phyloP scores from a whole-genome alignment of 2,113 vertebrate species.

The Arenaria interpres region DNA sequence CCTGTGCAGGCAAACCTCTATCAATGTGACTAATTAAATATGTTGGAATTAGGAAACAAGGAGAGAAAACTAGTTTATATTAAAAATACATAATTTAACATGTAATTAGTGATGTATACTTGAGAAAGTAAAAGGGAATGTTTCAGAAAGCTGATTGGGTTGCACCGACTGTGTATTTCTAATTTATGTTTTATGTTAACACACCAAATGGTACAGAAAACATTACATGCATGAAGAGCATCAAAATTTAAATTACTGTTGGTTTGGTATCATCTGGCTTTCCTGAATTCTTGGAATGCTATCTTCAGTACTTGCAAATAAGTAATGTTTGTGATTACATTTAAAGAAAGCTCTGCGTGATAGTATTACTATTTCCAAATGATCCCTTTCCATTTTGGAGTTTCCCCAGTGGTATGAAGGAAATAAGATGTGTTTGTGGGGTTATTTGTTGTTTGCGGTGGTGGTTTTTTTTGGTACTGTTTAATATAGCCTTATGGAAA shows the following conservation, averaged over 20 bases:
- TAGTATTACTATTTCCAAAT: not conserved
- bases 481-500: not conserved
- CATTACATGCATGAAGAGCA: not conserved
- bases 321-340: not conserved
- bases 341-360: not conserved
- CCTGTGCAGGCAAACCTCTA: not conserved
- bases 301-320: not conserved
- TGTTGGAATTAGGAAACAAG: not conserved
- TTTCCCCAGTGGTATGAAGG: not conserved
- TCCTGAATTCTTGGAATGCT: not conserved
- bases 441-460: not conserved
- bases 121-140: not conserved
- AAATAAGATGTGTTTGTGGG: not conserved
- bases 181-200: slow-evolving; percentile 19
- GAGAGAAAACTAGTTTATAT: not conserved
- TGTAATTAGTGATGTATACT: not conserved
- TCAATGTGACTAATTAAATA: not conserved
- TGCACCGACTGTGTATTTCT: slow-evolving; percentile 9
- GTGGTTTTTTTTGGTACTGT: not conserved
- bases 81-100: not conserved
- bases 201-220: slow-evolving; percentile 2
- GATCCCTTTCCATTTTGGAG: not conserved
- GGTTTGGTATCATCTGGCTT: not conserved
- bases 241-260: not conserved
- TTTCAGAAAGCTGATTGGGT: slow-evolving; percentile 14